Conservation (phyloP, 2,113 vertebrate species). For the Oreochromis niloticus region DNA sequence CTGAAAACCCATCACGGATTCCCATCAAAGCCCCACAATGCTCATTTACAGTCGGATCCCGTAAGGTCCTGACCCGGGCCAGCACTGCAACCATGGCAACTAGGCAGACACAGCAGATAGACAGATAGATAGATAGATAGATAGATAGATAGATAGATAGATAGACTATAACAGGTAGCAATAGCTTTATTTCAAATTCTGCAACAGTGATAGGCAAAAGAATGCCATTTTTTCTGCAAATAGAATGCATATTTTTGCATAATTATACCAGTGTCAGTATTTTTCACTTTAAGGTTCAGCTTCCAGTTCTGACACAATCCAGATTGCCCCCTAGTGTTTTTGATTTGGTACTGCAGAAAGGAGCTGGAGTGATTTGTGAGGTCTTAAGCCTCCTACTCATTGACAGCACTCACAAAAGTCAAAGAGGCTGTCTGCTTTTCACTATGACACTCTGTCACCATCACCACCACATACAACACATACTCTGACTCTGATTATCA, state of each 20-base stretch:
- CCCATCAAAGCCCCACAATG: not conserved
- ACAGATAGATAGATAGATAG: not conserved
- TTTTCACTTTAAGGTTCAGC: not conserved
- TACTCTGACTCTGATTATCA: not conserved
- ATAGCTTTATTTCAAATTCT: not conserved
- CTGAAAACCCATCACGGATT: conserved; percentile 19
- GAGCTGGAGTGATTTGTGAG: not conserved
- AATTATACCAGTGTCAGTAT: not conserved
- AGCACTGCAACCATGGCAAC: conserved; percentile 53
- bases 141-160: not conserved
- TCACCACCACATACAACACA: not conserved
- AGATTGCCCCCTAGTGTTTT: conserved; percentile 37
- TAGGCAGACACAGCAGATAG: not conserved
- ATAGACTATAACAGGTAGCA: not conserved
- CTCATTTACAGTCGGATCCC: conserved; percentile 52
- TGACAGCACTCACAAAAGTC: conserved; percentile 28
- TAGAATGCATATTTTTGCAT: not conserved
- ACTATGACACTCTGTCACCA: not conserved
- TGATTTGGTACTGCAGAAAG: not conserved
- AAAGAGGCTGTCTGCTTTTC: conserved; percentile 21
- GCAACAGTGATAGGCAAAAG: not conserved
- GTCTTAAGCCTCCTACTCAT: conserved; percentile 1
- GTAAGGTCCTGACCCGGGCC: conserved; percentile 51
- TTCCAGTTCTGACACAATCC: conserved; percentile 5
- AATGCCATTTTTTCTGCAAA: not conserved